Conservation (phyloP, 2,888 invertebrate genomes). For the Andrena minutula region DNA sequence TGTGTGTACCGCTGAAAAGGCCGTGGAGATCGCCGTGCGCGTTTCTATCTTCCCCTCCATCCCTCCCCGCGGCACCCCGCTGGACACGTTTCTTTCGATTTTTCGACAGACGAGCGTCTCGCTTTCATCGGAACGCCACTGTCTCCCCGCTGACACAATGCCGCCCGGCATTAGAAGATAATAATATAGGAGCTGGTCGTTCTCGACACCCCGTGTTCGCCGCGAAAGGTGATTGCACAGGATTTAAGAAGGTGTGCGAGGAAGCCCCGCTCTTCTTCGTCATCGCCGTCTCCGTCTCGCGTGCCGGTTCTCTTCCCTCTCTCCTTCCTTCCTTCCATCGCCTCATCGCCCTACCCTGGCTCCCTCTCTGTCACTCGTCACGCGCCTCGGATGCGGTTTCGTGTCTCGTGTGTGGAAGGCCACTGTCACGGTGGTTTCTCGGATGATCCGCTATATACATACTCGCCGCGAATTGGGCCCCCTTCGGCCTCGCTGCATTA, state of each 20-base stretch:
- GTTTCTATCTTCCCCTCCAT: conserved; percentile 41
- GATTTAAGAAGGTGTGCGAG: conserved; percentile 39
- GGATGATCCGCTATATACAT: conserved; percentile 58
- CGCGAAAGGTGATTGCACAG: conserved; percentile 48
- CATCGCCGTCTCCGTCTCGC: conserved; percentile 23
- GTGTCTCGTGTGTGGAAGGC: conserved; percentile 54
- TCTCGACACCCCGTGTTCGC: conserved; percentile 48
- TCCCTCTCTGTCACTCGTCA: conserved; percentile 38
- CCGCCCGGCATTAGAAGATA: conserved; percentile 68
- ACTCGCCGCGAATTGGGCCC: conserved; percentile 23
- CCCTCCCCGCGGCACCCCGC: background rate
- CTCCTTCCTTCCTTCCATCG: conserved; percentile 3
- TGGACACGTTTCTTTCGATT: conserved; percentile 42
- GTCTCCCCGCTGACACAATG: conserved; percentile 62
- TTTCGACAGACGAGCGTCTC: conserved; percentile 55
- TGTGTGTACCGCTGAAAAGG: conserved; percentile 52
- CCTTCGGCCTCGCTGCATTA: conserved; percentile 1
- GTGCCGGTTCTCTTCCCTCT: background rate
- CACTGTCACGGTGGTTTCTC: conserved; percentile 66
- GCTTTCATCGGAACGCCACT: conserved; percentile 54
- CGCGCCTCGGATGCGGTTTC: conserved; percentile 67
- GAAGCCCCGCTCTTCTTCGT: conserved; percentile 20
- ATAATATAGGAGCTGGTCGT: conserved; percentile 62
- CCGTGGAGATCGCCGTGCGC: conserved; percentile 39
- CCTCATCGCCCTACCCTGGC: background rate